A percentile compares a stretch with the other conserved stretches of the same genome.
Conservation (phyloP, 2,888 invertebrate genomes). For the Caenorhabditis plicata region DNA sequence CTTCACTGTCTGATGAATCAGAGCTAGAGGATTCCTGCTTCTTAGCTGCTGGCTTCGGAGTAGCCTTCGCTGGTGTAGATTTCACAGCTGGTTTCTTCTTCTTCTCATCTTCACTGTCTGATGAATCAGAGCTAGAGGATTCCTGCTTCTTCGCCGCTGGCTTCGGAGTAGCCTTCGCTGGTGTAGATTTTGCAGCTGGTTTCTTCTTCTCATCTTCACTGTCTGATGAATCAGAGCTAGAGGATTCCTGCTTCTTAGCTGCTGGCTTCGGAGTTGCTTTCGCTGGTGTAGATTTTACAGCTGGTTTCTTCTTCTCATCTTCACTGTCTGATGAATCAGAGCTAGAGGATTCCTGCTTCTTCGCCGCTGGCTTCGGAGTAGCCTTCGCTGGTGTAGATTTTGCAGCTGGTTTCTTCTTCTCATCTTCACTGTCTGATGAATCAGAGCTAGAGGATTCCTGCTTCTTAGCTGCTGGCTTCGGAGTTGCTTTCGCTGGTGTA, state of each 20-base stretch:
- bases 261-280: constrained; percentile 1
- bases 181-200: constrained; percentile 14
- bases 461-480: too few relatives aligned
- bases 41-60: constrained; percentile 22
- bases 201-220: constrained; percentile 28
- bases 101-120: constrained; percentile 42
- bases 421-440: constrained; percentile 24
- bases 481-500: not conserved
- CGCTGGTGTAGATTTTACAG: constrained; percentile 1
- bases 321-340: too few relatives aligned
- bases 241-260: constrained; percentile 17
- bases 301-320: too few relatives aligned
- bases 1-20: constrained; percentile 18
- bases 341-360: not conserved
- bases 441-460: too few relatives aligned
- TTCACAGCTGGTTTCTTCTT: constrained; percentile 15
- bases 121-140: constrained; percentile 19
- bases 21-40: constrained; percentile 20
- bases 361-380: constrained; percentile 3
- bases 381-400: constrained; percentile 13
- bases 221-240: constrained; percentile 17
- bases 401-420: constrained; percentile 8
- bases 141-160: constrained; percentile 37
- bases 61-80: constrained; percentile 5
- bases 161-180: too few relatives aligned